phyloP scores from a whole-genome alignment of 2,888 invertebrate genomes.

The Ichneumoninae sp. region DNA sequence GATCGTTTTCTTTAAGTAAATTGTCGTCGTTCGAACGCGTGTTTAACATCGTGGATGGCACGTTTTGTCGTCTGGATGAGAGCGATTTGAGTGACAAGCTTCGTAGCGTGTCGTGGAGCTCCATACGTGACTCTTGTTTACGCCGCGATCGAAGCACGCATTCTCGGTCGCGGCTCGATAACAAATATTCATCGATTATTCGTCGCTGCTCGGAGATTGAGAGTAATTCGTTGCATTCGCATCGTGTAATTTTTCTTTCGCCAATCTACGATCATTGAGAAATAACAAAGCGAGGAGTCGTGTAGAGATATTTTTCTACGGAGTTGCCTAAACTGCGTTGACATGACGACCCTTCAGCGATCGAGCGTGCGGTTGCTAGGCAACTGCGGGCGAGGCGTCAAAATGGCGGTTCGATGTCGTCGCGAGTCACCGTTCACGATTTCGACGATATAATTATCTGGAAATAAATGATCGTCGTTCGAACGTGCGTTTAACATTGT shows the following conservation, averaged over 20 bases:
- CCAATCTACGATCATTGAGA: not conserved
- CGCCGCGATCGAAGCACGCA: too few species aligned
- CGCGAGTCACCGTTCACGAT: not conserved
- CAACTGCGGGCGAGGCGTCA: slow-evolving; percentile 58
- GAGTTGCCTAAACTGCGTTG: slow-evolving; percentile 70
- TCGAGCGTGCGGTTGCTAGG: slow-evolving; percentile 55
- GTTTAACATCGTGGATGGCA: not conserved
- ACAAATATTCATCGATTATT: not conserved
- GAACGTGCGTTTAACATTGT: not conserved
- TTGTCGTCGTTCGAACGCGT: not conserved
- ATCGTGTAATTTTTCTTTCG: not conserved
- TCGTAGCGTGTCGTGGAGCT: not conserved
- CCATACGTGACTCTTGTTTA: not conserved
- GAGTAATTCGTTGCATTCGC: not conserved
- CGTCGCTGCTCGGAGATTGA: not conserved
- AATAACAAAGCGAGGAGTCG: not conserved
- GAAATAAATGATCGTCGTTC: not conserved
- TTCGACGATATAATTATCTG: not conserved
- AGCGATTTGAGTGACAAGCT: slow-evolving; percentile 1
- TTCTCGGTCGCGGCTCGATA: not conserved
- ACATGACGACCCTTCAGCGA: slow-evolving; percentile 72
- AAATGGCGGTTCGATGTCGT: slow-evolving; percentile 53
- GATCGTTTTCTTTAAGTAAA: not conserved
- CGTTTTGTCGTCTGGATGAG: not conserved
- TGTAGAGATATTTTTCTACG: slow-evolving; percentile 3